phyloP scores from a whole-genome alignment of 2,888 invertebrate species.

The Folsomia manolachei region DNA sequence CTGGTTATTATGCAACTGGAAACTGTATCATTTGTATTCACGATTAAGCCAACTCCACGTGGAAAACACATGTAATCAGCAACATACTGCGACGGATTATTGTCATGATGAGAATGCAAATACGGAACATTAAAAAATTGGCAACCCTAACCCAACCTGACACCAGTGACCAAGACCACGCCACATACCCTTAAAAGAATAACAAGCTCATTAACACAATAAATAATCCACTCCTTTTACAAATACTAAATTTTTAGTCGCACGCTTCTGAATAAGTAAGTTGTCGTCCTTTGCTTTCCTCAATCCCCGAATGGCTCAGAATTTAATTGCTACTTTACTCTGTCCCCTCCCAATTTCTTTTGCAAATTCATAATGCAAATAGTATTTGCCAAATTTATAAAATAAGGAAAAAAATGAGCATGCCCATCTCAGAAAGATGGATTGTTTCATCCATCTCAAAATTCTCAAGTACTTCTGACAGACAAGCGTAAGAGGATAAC shows the following conservation, averaged over 20 bases:
- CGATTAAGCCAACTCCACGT: neutral
- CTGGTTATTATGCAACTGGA: too few relatives aligned
- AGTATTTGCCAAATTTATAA: too few relatives aligned
- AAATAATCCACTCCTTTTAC: neutral
- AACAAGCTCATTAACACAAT: slow-evolving; percentile 1
- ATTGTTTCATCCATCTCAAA: neutral
- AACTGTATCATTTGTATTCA: too few relatives aligned
- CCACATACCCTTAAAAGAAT: neutral
- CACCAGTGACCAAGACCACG: neutral
- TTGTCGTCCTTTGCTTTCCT: neutral
- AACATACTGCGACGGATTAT: neutral
- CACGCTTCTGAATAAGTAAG: neutral
- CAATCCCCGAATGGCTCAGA: neutral
- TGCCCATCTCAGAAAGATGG: neutral
- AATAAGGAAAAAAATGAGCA: neutral
- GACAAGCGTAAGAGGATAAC: neutral
- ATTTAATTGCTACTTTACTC: neutral
- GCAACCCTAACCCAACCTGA: neutral
- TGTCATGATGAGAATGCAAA: neutral
- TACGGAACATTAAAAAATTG: neutral
- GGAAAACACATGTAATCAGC: neutral
- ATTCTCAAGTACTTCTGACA: neutral
- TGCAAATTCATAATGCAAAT: neutral
- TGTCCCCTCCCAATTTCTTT: neutral
- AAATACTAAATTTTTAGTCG: neutral